Percentiles rank a stretch among this genome's conserved stretches.
Conservation (phyloP, 2,113 vertebrate genomes). For the Engraulis encrasicolus region DNA sequence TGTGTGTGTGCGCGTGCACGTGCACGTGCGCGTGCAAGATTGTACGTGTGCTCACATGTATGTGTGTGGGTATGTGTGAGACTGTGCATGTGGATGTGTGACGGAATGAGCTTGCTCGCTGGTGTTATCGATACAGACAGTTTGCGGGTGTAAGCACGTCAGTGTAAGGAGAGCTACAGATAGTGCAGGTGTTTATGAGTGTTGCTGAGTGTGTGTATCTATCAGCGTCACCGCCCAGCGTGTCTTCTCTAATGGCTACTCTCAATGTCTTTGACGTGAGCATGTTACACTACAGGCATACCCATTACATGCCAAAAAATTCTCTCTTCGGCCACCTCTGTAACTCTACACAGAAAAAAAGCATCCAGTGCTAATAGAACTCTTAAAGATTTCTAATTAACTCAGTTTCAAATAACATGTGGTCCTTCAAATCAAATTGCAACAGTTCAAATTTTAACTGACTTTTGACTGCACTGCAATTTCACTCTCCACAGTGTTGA, state of each 20-base stretch:
- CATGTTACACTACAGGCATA: neutral
- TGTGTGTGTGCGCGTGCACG: constrained; percentile 1
- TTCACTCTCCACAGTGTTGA: too few species aligned
- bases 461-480: too few species aligned
- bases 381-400: too few species aligned
- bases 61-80: neutral
- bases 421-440: too few species aligned
- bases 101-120: neutral
- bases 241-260: neutral
- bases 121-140: neutral
- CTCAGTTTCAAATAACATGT: too few species aligned
- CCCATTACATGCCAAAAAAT: neutral
- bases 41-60: neutral
- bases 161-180: neutral
- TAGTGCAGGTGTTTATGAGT: neutral
- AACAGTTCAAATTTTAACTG: too few species aligned
- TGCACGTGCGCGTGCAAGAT: neutral
- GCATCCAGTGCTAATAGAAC: too few species aligned
- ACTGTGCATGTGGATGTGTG: too few species aligned
- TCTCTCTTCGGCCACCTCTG: neutral
- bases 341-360: too few species aligned
- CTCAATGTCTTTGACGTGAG: neutral
- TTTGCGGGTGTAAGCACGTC: neutral
- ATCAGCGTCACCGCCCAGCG: neutral
- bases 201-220: neutral